Evolutionary conservation across 2,888 invertebrate species (phyloP).

Genomic region (Amphipyra berbera): DNA sequence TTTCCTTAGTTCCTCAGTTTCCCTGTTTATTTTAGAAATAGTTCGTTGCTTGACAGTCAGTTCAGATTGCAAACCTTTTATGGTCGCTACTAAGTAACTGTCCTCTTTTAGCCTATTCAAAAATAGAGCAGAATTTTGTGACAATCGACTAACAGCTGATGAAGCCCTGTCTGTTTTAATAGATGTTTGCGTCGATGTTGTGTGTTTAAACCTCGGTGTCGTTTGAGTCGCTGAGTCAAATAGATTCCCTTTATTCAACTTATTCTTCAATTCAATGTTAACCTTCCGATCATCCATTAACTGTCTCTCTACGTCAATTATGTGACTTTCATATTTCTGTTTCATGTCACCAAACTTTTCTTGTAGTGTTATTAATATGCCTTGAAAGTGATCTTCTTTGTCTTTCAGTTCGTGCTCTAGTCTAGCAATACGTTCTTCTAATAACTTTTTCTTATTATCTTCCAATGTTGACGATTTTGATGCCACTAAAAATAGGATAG

Average conservation of each 20-base stretch:
- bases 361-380: slow-evolving; percentile 93
- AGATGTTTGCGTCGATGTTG: slow-evolving; percentile 78
- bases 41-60: slow-evolving; percentile 93
- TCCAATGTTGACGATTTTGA: slow-evolving; percentile 89
- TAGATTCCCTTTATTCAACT: slow-evolving; percentile 80
- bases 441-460: slow-evolving; percentile 89
- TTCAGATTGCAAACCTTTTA: slow-evolving; percentile 94
- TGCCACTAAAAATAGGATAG: slow-evolving; percentile 82
- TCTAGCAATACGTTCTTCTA: slow-evolving; percentile 93
- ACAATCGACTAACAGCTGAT: slow-evolving; percentile 87
- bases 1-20: slow-evolving; percentile 93
- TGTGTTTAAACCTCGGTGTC: slow-evolving; percentile 70
- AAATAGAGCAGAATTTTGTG: slow-evolving; percentile 88
- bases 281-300: slow-evolving; percentile 84
- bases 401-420: slow-evolving; percentile 93
- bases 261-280: slow-evolving; percentile 88
- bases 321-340: slow-evolving; percentile 93
- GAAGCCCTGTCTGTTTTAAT: slow-evolving; percentile 79
- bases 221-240: slow-evolving; percentile 86
- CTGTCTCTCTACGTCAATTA: slow-evolving; percentile 93
- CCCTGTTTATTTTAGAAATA: slow-evolving; percentile 92
- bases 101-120: slow-evolving; percentile 91
- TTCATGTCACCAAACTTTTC: slow-evolving; percentile 94
- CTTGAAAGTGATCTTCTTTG: slow-evolving; percentile 92
- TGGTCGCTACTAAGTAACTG: slow-evolving; percentile 94